These are phyloP conservation scores for Pachymerium ferrugineum DNA, from an alignment of 2,888 invertebrate species.

Conservation along the genomic window DNA sequence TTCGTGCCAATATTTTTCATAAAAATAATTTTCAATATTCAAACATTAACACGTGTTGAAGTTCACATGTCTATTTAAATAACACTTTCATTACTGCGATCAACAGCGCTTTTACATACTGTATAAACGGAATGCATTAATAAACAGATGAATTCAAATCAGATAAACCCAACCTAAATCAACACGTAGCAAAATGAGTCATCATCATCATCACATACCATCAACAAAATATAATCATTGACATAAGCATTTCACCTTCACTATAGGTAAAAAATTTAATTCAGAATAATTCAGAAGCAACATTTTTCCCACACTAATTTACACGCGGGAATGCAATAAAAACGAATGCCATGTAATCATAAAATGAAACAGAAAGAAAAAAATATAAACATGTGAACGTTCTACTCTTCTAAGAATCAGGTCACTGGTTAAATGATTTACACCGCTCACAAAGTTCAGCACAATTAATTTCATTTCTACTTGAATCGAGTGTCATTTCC, in stretches of 20 bases:
- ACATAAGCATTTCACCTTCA: too few species aligned
- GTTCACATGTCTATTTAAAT: slow-evolving; percentile 19
- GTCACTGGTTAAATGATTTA: slow-evolving; percentile 9
- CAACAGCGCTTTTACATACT: slow-evolving; percentile 1
- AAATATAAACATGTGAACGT: too few species aligned
- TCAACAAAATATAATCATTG: not conserved
- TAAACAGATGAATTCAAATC: slow-evolving; percentile 8
- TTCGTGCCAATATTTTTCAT: not conserved
- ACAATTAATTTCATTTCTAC: not conserved
- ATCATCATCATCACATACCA: slow-evolving; percentile 17
- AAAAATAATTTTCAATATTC: not conserved
- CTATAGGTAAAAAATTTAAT: too few species aligned
- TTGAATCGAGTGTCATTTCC: slow-evolving; percentile 14
- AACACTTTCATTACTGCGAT: not conserved
- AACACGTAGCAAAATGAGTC: not conserved
- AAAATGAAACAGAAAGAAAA: not conserved
- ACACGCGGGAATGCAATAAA: not conserved
- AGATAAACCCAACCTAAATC: slow-evolving; percentile 12
- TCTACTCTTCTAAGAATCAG: not conserved
- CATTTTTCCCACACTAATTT: slow-evolving; percentile 17
- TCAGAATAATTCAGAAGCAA: not conserved
- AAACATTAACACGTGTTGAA: not conserved
- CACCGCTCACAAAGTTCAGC: slow-evolving; percentile 6
- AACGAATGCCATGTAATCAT: not conserved
- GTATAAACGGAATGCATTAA: not conserved